A percentile compares a stretch with the other conserved stretches of the same genome.
These are phyloP conservation scores for Sphaerodactylus townsendi DNA, from an alignment of 2,113 vertebrate genomes.

Conservation along the genomic window DNA sequence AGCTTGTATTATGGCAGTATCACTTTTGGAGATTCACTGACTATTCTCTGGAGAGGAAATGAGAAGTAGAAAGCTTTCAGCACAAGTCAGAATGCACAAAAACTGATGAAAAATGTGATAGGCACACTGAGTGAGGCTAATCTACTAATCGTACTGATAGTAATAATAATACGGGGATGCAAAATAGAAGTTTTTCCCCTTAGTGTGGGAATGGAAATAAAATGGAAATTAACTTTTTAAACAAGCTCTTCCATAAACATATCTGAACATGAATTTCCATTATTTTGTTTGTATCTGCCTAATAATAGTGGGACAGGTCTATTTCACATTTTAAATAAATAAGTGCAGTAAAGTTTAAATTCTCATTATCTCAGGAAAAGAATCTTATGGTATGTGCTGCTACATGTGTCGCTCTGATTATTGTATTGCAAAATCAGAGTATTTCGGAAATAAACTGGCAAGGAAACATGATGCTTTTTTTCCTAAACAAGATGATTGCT, in stretches of 20 bases:
- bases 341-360: not conserved
- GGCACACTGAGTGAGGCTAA: too few species aligned
- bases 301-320: not conserved
- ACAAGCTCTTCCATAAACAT: conserved; percentile 10
- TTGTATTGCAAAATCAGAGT: not conserved
- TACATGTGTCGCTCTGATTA: not conserved
- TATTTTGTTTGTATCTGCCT: not conserved
- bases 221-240: not conserved
- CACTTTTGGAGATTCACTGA: too few species aligned
- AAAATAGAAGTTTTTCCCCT: not conserved
- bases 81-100: not conserved
- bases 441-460: not conserved
- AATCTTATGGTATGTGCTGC: not conserved
- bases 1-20: not conserved
- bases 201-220: not conserved
- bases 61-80: not conserved
- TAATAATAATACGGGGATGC: not conserved
- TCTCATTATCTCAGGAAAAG: not conserved
- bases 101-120: not conserved
- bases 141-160: not conserved
- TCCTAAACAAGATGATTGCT: conserved; percentile 2
- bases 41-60: not conserved
- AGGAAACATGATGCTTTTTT: not conserved
- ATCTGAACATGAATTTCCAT: not conserved
- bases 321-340: not conserved